phyloP scores from a whole-genome alignment of 1,140 invertebrate genomes.

The Berghia stephanieae region DNA sequence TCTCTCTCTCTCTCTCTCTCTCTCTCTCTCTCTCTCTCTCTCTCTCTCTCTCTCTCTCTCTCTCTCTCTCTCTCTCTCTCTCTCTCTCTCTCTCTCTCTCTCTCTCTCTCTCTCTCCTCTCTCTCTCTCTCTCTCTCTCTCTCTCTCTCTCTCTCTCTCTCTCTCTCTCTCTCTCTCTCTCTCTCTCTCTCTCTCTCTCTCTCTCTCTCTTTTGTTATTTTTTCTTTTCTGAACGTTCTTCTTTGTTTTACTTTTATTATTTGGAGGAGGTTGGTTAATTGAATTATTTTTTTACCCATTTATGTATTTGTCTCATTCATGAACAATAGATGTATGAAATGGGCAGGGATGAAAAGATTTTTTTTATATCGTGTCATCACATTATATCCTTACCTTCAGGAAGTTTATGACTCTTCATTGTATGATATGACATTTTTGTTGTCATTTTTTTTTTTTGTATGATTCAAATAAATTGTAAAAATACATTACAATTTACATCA shows the following conservation, averaged over 20 bases:
- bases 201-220: neutral
- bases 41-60: neutral
- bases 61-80: neutral
- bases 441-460: too few relatives aligned
- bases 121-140: neutral
- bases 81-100: neutral
- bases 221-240: neutral
- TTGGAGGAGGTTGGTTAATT: too few relatives aligned
- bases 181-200: slow-evolving; percentile 5
- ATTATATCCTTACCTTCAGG: neutral
- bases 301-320: neutral
- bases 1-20: neutral
- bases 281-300: neutral
- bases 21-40: neutral
- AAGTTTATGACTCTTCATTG: neutral
- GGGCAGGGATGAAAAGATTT: neutral
- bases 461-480: too few relatives aligned
- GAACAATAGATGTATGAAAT: too few relatives aligned
- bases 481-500: too few relatives aligned
- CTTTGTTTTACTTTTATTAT: too few relatives aligned
- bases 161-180: neutral
- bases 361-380: neutral
- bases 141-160: slow-evolving; percentile 6
- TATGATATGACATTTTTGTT: neutral
- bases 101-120: neutral